Evolutionary conservation across 2,113 vertebrate genomes (phyloP).

Genomic region (Pycnonotus jocosus): DNA sequence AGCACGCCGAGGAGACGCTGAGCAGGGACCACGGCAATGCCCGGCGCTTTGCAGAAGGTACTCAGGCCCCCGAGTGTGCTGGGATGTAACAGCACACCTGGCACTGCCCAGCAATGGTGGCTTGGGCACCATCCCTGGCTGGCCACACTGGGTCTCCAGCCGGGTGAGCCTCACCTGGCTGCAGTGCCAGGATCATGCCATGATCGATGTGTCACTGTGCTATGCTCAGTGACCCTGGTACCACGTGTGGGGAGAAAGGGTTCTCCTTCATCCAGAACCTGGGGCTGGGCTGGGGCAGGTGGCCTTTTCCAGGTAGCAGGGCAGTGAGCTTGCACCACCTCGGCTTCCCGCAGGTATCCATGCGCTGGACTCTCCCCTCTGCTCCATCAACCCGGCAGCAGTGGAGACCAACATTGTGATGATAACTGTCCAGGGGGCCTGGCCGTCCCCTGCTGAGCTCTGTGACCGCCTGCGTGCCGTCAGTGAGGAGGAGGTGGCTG

Average conservation of each 20-base stretch:
- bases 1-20: constrained; percentile 53
- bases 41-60: constrained; percentile 79
- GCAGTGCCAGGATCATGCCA: fast-evolving
- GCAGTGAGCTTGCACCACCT: fast-evolving
- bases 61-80: fast-evolving
- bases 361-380: constrained; percentile 65
- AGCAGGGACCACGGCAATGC: constrained; percentile 77
- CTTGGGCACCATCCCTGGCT: fast-evolving
- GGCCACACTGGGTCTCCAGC: background rate
- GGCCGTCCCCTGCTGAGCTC: constrained; percentile 63
- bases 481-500: constrained; percentile 61
- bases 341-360: constrained; percentile 4
- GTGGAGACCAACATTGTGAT: constrained; percentile 84
- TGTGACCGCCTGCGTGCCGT: constrained; percentile 69
- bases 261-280: background rate
- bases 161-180: background rate
- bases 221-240: background rate
- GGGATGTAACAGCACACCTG: background rate
- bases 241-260: background rate
- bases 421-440: constrained; percentile 23
- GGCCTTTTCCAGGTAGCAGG: background rate
- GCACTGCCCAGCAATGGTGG: background rate
- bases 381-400: constrained; percentile 34
- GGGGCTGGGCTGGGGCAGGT: background rate
- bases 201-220: fast-evolving